phyloP scores from a whole-genome alignment of 2,113 vertebrate species.

The Malaclemys terrapin region DNA sequence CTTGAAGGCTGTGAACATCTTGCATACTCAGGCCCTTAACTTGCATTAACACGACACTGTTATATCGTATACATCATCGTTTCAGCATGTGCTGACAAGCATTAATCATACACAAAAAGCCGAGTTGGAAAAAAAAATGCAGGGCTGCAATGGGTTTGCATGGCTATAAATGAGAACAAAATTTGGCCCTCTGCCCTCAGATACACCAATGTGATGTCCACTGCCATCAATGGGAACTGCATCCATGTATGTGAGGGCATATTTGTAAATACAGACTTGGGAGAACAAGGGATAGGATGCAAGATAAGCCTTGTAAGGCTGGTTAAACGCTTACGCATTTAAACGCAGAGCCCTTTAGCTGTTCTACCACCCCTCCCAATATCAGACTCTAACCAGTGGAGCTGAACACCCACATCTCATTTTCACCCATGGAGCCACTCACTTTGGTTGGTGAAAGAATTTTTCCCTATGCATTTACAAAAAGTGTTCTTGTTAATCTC shows the following conservation, averaged over 20 bases:
- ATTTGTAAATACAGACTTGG: neutral
- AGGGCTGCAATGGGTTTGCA: neutral
- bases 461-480: neutral
- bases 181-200: neutral
- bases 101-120: conserved; percentile 8
- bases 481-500: neutral
- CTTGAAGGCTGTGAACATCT: conserved; percentile 15
- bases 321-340: neutral
- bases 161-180: rapidly evolving
- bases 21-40: conserved; percentile 32
- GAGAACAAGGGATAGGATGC: neutral
- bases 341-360: rapidly evolving
- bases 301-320: neutral
- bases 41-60: conserved; percentile 27
- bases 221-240: neutral
- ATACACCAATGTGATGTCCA: rapidly evolving
- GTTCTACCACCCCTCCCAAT: neutral
- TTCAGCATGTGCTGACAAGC: neutral
- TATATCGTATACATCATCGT: neutral
- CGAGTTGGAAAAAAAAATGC: rapidly evolving
- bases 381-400: neutral
- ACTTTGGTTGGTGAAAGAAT: neutral
- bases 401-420: neutral
- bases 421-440: rapidly evolving
- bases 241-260: neutral